Evolutionary conservation across 37 sponge, comb jelly and placozoan species (phyloP).

Genomic region (Lycopodina hypogea): DNA sequence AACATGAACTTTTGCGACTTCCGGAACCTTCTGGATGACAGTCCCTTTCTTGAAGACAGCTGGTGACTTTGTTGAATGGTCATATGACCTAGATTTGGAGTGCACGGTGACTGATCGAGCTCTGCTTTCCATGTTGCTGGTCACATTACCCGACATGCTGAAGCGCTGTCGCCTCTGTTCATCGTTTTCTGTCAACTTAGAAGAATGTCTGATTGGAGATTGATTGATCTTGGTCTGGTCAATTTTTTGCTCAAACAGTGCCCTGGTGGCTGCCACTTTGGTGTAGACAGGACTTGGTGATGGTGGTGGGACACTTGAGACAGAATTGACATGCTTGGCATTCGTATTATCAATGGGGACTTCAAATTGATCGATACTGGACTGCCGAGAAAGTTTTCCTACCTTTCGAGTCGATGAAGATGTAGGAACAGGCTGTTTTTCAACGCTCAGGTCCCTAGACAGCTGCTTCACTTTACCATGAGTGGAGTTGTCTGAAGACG

Average conservation of each 20-base stretch:
- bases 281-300: neutral
- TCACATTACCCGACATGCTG: too few relatives aligned
- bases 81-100: neutral
- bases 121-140: too few relatives aligned
- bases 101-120: neutral
- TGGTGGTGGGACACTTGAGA: neutral
- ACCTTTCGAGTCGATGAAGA: neutral
- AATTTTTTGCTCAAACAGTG: slow-evolving; percentile 34
- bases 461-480: neutral
- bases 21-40: neutral
- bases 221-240: slow-evolving; percentile 1
- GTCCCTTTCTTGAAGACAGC: neutral
- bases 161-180: neutral
- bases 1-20: neutral
- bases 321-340: neutral
- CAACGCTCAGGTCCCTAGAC: neutral
- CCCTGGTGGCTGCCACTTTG: slow-evolving; percentile 19
- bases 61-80: neutral
- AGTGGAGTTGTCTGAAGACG: neutral
- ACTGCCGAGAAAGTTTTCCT: neutral
- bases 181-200: neutral
- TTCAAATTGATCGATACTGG: slow-evolving; percentile 8
- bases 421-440: neutral
- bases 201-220: neutral
- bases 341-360: neutral